A percentile compares a stretch with the other conserved stretches of the same genome.
Evolutionary conservation across 30 jellyfish, hydroid and myxozoan genomes (phyloP).

Genomic region (Catostylus mosaicus): DNA sequence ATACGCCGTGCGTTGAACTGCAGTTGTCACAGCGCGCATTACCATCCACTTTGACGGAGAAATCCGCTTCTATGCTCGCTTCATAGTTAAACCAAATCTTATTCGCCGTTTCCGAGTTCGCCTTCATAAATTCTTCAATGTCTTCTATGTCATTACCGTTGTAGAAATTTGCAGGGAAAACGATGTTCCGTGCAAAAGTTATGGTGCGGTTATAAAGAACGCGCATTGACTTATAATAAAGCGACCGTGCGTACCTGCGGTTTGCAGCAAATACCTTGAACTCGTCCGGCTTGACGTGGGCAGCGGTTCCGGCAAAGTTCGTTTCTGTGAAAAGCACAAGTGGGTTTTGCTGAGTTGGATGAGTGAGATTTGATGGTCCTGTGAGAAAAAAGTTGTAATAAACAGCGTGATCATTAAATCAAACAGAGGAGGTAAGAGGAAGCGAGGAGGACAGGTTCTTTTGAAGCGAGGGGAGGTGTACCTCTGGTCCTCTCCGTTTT

Average conservation of each 20-base stretch:
- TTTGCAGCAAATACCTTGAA: constrained; percentile 82
- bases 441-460: no score
- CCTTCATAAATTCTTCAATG: constrained; percentile 83
- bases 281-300: constrained; percentile 82
- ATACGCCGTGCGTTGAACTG: constrained; percentile 83
- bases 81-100: constrained; percentile 88
- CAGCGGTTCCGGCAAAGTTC: constrained; percentile 73
- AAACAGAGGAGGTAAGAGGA: background rate
- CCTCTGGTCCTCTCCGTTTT: no score
- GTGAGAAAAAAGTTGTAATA: background rate
- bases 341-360: constrained; percentile 92
- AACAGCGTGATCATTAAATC: background rate
- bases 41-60: constrained; percentile 81
- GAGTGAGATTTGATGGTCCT: constrained; percentile 86
- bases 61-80: constrained; percentile 79
- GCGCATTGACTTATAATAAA: constrained; percentile 80
- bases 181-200: constrained; percentile 81
- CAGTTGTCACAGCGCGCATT: constrained; percentile 88
- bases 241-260: constrained; percentile 78
- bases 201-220: constrained; percentile 86
- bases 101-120: constrained; percentile 76
- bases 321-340: constrained; percentile 77
- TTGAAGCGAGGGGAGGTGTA: no score
- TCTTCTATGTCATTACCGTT: constrained; percentile 85
- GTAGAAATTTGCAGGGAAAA: constrained; percentile 57